Evolutionary conservation across 2,113 vertebrate species (phyloP).

Genomic region (Sebastes schlegelii): DNA sequence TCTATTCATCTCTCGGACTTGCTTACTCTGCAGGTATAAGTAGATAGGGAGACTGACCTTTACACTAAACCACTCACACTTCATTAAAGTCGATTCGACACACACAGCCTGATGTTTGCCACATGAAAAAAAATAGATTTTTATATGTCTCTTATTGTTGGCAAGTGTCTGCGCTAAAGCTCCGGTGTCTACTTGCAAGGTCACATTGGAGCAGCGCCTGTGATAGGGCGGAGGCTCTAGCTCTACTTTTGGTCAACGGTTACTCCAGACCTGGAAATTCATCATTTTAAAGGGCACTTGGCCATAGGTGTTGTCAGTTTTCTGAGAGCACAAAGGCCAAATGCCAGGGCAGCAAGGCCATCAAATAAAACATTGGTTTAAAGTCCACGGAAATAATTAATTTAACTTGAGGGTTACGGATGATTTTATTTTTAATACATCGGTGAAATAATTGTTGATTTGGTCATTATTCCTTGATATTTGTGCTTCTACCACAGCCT

Average conservation of each 20-base stretch:
- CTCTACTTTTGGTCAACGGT: background rate
- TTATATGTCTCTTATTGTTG: background rate
- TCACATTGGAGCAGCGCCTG: background rate
- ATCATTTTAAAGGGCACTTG: too few relatives aligned
- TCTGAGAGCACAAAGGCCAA: too few relatives aligned
- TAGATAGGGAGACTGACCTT: slow-evolving; percentile 38
- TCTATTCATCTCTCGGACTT: slow-evolving; percentile 49
- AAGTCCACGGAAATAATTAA: too few relatives aligned
- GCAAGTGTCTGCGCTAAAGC: background rate
- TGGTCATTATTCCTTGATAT: too few relatives aligned
- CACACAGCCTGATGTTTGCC: slow-evolving; percentile 5
- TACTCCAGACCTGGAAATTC: background rate
- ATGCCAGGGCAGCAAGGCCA: too few relatives aligned
- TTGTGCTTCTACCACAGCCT: too few relatives aligned
- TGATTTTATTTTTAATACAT: too few relatives aligned
- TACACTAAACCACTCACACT: slow-evolving; percentile 16
- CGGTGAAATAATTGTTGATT: too few relatives aligned
- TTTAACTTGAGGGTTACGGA: too few relatives aligned
- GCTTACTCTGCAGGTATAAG: slow-evolving; percentile 34
- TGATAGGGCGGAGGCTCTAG: background rate
- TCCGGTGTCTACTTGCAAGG: background rate
- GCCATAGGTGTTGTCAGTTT: too few relatives aligned
- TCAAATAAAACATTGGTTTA: too few relatives aligned
- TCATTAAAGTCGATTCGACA: background rate
- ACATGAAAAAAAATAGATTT: background rate